Base-by-base conservation (phyloP, 1,140 invertebrate species). In the Drosophila simulans region DNA sequence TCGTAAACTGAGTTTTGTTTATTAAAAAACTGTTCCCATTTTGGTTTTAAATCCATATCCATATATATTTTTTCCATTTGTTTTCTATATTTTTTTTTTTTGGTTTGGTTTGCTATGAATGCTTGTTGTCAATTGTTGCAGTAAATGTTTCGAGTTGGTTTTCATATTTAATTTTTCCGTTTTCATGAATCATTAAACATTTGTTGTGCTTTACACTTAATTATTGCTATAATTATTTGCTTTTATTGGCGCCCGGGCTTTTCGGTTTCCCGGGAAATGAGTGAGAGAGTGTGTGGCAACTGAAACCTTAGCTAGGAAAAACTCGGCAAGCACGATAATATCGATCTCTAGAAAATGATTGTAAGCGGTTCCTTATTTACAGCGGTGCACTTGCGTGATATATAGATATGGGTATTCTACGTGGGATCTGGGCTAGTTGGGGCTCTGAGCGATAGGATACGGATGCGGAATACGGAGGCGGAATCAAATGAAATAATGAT, bases 11-110 rank as follows among this genome's bases (percentile, higher is more conserved):
- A 88, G 84, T 88, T 88, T 65, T 56, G 65, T 66, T 79, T 88
- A 79, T 76, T 82, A 84, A 83, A 89, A 89, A 89, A 84, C 84
- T 89, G 84, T 89, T 89, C 84, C 84, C 84, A 64, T 86, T 82
- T 89, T 81, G 84, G 82, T 89, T 89, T 89, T 88, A 77, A 89
- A 80, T 89, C 78, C 80, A 89, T 77, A 69, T 31, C 31, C 31
- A 39, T 39, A 39, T 80, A 64, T 59, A 81, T 84, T 53, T 52
- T 42, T 48, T 49, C 13, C 2, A 1, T 59, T 39, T 57, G 27
- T 34, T 27, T 39, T 72, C 37, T 40, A 11, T 12, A 2, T 2
- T 59, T 39, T 52, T 42, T 25, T 27, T 25, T 72, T 42, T 40
- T 13, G 7, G 40, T 62, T 51, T 51, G 11, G 40, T 54, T 71